Percentiles rank a stretch among this genome's conserved stretches.
Conservation (phyloP, 1,140 invertebrate species). For the Trichoplusia ni region DNA sequence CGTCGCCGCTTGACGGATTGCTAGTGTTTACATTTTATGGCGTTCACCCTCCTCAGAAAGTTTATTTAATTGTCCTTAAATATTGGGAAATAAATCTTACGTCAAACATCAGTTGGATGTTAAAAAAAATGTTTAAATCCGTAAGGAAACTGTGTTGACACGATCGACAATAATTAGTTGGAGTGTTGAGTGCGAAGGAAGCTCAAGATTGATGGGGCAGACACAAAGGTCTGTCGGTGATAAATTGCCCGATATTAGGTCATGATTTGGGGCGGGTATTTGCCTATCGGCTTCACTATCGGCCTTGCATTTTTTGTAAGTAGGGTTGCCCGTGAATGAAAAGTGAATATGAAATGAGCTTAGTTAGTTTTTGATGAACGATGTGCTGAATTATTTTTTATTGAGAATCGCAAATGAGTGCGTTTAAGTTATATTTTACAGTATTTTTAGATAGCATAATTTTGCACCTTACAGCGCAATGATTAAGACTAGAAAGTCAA, state of each 20-base stretch:
- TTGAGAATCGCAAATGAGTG: too few relatives aligned
- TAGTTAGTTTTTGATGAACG: conserved; percentile 39
- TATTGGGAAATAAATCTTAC: too few relatives aligned
- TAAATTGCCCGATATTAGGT: conserved; percentile 78
- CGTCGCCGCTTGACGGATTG: conserved; percentile 20
- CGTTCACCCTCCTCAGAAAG: background rate
- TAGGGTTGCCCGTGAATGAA: conserved; percentile 34
- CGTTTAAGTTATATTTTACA: too few relatives aligned
- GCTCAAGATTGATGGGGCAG: conserved; percentile 72
- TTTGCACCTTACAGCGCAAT: too few relatives aligned
- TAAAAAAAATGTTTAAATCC: conserved; percentile 59
- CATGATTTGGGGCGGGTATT: conserved; percentile 72
- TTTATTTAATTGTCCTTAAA: conserved; percentile 7
- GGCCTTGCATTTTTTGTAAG: conserved; percentile 52
- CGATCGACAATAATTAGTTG: conserved; percentile 77
- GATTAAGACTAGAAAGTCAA: too few relatives aligned
- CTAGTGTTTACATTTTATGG: conserved; percentile 14
- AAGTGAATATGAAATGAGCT: conserved; percentile 50
- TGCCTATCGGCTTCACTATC: conserved; percentile 66
- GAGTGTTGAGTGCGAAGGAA: conserved; percentile 71
- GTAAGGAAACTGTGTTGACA: conserved; percentile 65
- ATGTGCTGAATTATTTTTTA: conserved; percentile 11
- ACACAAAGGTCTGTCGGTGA: conserved; percentile 76
- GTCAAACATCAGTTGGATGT: conserved; percentile 28
- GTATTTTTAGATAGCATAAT: too few relatives aligned